phyloP scores from a whole-genome alignment of 1,140 invertebrate genomes.

The Tachypleus tridentatus region DNA sequence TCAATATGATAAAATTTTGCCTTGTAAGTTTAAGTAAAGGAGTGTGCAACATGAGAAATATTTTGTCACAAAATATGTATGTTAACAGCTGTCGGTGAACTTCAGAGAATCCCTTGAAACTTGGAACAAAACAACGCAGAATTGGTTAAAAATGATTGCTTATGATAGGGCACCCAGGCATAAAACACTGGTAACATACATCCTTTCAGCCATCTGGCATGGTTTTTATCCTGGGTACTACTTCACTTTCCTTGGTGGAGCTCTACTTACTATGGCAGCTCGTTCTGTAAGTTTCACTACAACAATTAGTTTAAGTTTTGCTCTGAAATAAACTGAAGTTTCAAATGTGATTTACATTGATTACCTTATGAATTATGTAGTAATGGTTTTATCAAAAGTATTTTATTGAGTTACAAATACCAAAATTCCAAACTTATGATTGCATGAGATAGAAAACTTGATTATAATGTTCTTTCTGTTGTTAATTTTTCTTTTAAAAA shows the following conservation, averaged over 20 bases:
- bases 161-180: conserved; percentile 57
- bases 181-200: conserved; percentile 53
- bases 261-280: conserved; percentile 70
- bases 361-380: no score
- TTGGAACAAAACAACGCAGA: conserved; percentile 87
- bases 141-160: conserved; percentile 72
- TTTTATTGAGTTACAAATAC: conserved; percentile 11
- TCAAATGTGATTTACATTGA: no score
- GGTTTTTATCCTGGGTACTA: conserved; percentile 97
- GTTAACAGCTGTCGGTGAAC: conserved; percentile 39
- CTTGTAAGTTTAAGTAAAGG: no score
- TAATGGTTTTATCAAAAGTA: background rate
- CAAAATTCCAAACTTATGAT: background rate
- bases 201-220: conserved; percentile 88
- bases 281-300: conserved; percentile 47
- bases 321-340: no score
- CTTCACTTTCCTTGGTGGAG: conserved; percentile 78
- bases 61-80: background rate
- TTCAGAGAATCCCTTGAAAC: conserved; percentile 64
- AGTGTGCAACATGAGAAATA: no score
- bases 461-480: no score
- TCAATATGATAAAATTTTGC: no score
- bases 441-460: no score
- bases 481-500: no score
- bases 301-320: no score